Evolutionary conservation across 1,140 invertebrate genomes (phyloP).

Genomic region (Euborellia annulipes): DNA sequence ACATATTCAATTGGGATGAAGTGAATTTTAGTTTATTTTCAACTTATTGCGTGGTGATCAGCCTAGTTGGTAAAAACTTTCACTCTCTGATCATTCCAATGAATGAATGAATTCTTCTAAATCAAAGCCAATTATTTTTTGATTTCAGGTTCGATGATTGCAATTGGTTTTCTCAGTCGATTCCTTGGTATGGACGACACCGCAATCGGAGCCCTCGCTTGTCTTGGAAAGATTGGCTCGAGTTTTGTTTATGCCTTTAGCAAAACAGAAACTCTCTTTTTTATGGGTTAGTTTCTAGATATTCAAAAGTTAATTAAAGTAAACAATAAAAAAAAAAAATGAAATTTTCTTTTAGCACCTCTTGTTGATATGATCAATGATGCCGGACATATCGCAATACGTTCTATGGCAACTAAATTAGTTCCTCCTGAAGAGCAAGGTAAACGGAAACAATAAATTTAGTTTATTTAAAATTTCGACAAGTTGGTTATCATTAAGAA

Average conservation of each 20-base stretch:
- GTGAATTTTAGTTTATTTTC: too few species aligned
- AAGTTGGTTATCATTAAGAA: too few species aligned
- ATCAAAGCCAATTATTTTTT: background rate
- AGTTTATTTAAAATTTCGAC: too few species aligned
- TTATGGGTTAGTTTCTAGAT: too few species aligned
- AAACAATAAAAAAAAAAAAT: too few species aligned
- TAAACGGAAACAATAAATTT: slow-evolving; percentile 23
- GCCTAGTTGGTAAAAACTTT: too few species aligned
- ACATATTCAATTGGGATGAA: slow-evolving; percentile 27
- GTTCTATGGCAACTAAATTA: slow-evolving; percentile 62
- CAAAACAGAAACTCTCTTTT: slow-evolving; percentile 55
- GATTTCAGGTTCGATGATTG: slow-evolving; percentile 51
- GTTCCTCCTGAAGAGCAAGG: slow-evolving; percentile 55
- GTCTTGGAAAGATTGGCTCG: slow-evolving; percentile 59
- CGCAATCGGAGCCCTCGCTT: slow-evolving; percentile 59
- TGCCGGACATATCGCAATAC: slow-evolving; percentile 61
- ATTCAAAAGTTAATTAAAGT: too few species aligned
- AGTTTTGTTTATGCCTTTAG: slow-evolving; percentile 67
- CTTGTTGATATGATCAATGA: slow-evolving; percentile 62
- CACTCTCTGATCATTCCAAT: too few species aligned
- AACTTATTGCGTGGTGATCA: too few species aligned
- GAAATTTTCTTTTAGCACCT: slow-evolving; percentile 32
- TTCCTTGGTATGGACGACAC: slow-evolving; percentile 62
- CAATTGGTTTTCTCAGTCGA: slow-evolving; percentile 63
- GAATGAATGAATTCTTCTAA: too few species aligned